phyloP scores from a whole-genome alignment of 2,888 invertebrate species.

The Digitonthophagus gazella region DNA sequence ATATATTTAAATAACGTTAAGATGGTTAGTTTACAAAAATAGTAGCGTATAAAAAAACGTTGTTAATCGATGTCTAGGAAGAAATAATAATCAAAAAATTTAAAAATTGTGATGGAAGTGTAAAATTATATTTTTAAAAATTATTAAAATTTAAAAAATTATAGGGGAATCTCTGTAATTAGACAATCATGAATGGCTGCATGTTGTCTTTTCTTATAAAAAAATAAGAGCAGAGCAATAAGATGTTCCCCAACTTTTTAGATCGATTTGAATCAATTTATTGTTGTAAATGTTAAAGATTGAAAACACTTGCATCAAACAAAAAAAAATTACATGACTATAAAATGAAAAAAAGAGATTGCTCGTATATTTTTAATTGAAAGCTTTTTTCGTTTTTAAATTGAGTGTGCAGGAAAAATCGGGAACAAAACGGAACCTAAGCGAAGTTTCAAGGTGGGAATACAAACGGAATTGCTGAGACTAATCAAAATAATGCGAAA shows the following conservation, averaged over 20 bases:
- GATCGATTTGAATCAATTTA: background rate
- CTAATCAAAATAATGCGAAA: slow-evolving; percentile 50
- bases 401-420: slow-evolving; percentile 25
- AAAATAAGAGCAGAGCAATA: slow-evolving; percentile 52
- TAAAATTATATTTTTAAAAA: slow-evolving; percentile 31
- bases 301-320: slow-evolving; percentile 24
- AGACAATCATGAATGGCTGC: slow-evolving; percentile 66
- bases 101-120: slow-evolving; percentile 38
- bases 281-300: slow-evolving; percentile 6
- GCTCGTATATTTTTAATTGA: slow-evolving; percentile 23
- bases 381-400: slow-evolving; percentile 20
- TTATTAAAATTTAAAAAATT: slow-evolving; percentile 35
- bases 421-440: slow-evolving; percentile 20
- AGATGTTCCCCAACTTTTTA: slow-evolving; percentile 41
- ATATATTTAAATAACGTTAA: background rate
- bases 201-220: slow-evolving; percentile 53
- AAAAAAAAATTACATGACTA: background rate
- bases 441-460: slow-evolving; percentile 26
- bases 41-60: slow-evolving; percentile 17
- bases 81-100: slow-evolving; percentile 15
- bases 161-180: slow-evolving; percentile 49
- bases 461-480: slow-evolving; percentile 54
- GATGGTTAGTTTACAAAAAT: background rate
- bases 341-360: slow-evolving; percentile 9
- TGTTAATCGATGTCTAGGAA: slow-evolving; percentile 20